Conservation (phyloP, 2,797 vertebrate genomes). For the Tympanoctomys barrerae region DNA sequence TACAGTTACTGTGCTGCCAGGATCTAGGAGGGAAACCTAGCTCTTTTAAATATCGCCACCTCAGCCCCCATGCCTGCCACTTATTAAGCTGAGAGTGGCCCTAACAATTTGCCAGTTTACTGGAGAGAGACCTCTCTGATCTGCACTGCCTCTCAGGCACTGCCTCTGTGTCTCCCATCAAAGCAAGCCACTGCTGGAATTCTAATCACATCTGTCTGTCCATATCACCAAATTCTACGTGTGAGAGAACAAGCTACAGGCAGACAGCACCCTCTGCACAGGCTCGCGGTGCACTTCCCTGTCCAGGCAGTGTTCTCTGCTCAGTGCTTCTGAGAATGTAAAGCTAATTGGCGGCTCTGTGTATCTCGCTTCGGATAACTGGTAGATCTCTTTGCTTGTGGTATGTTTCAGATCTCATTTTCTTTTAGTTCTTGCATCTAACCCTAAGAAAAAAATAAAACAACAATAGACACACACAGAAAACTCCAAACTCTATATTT, state of each 20-base stretch:
- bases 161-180: background rate
- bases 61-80: background rate
- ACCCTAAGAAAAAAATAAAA: background rate
- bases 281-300: background rate
- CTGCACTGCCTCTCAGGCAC: background rate
- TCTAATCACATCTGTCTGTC: conserved; percentile 44
- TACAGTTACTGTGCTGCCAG: background rate
- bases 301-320: background rate
- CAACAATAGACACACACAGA: background rate
- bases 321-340: background rate
- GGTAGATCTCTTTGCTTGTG: background rate
- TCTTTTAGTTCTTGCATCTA: conserved; percentile 19
- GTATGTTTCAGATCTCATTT: conserved; percentile 21
- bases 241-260: background rate
- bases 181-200: background rate
- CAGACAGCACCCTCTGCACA: background rate
- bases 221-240: conserved; percentile 9
- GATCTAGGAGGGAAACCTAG: background rate
- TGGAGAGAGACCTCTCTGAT: background rate
- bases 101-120: conserved; percentile 13
- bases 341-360: conserved; percentile 58
- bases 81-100: background rate
- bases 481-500: background rate
- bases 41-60: background rate
- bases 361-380: conserved; percentile 49